Evolutionary conservation across 1,140 invertebrate species (phyloP), one percentile per base, ranked within the genome.

Genomic region (Euwallacea similis): DNA sequence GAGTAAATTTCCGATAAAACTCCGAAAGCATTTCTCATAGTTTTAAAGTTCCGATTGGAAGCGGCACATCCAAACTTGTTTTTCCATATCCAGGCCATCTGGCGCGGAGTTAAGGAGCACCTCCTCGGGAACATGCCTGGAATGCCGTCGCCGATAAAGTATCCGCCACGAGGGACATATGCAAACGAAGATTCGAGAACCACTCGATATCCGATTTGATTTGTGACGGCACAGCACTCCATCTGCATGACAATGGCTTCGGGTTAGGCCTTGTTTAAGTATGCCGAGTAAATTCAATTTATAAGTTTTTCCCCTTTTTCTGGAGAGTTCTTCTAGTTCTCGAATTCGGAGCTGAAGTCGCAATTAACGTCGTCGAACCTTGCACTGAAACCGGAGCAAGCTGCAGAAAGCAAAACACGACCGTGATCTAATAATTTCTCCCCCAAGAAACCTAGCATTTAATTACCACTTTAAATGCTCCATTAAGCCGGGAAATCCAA

Each of bases 401-500:
- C 13, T 50, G 46, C 46, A 50, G 46, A 50, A 50, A 50, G 46
- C 46, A 50, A 50, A 50, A 50, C 46, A 50, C 9, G 2, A 10
- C 46, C 46, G 46, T 50, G 46, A 50, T 50, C 42, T 47, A n/a
- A 43, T 50, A 50, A 50, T 50, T 50, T 50, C 46, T 50, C 63
- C 63, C 47, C 41, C 50, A 7, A 53, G 21, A 42, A 55, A 54
- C 33, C 41, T 54, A 33, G 47, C 43, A 50, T 61, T 69, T 69
- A 69, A 60, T 69, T 69, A 69, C 53, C 56, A 53, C 42, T 11
- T n/a, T 69, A 60, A 69, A 16, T 60, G 56, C 43, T 16, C 56
- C 46, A 61, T 44, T 69, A 69, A 53, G 50, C 47, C 13, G 41
- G 56, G n/a, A 69, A 69, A 69, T 69, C 66, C 66, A 69, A 69